Conservation (phyloP, 2,888 invertebrate species). For the Drosophila niveifrons region DNA sequence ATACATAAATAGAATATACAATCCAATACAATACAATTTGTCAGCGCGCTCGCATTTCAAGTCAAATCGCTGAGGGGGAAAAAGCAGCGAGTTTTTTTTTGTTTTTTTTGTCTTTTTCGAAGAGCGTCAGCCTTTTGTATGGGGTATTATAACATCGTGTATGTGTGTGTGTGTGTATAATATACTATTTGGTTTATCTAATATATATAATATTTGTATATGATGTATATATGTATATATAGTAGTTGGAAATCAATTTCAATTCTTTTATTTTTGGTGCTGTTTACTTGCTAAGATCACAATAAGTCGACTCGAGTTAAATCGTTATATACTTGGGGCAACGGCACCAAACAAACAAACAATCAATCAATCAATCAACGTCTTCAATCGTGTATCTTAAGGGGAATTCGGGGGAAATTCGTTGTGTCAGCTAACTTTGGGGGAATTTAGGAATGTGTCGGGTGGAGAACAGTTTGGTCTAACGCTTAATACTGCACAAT, state of each 20-base stretch:
- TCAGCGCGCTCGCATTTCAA: constrained; percentile 6
- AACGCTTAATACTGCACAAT: constrained; percentile 71
- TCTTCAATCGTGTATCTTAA: constrained; percentile 22
- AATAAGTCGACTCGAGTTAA: constrained; percentile 63
- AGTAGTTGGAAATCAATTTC: constrained; percentile 39
- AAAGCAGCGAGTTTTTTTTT: not conserved
- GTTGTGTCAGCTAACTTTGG: constrained; percentile 12
- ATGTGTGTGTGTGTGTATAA: constrained; percentile 19
- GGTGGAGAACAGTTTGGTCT: constrained; percentile 58
- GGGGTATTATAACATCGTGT: constrained; percentile 2
- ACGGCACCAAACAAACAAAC: constrained; percentile 47
- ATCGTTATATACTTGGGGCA: constrained; percentile 25
- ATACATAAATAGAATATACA: constrained; percentile 56
- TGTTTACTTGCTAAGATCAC: constrained; percentile 67
- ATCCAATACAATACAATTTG: constrained; percentile 43
- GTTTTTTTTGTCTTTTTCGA: not conserved
- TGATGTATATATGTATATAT: constrained; percentile 5
- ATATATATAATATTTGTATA: constrained; percentile 11
- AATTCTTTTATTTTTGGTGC: constrained; percentile 46
- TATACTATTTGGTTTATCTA: constrained; percentile 50
- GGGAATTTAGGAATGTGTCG: constrained; percentile 28
- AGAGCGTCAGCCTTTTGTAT: constrained; percentile 5
- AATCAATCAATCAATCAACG: constrained; percentile 3
- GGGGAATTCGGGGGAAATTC: not conserved
- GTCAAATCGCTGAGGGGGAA: constrained; percentile 1